Percentiles rank a stretch among this genome's conserved stretches.
Evolutionary conservation across 2,888 invertebrate genomes (phyloP).

Genomic region (Drosophila siamana): DNA sequence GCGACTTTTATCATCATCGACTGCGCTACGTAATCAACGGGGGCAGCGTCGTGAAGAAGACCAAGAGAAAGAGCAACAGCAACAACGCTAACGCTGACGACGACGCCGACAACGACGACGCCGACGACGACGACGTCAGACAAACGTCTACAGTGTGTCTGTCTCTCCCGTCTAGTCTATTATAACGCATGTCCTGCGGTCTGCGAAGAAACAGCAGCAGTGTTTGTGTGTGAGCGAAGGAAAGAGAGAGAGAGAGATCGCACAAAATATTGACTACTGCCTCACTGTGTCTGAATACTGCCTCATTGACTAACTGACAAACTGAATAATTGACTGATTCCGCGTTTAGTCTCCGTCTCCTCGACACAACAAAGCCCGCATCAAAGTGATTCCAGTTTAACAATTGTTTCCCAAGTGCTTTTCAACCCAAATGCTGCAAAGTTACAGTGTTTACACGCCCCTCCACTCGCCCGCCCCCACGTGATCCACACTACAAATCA

Average conservation of each 20-base stretch:
- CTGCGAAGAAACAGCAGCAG: conserved; percentile 1
- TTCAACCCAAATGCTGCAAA: conserved; percentile 38
- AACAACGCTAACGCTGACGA: conserved; percentile 15
- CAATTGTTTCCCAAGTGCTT: conserved; percentile 40
- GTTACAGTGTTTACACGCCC: conserved; percentile 22
- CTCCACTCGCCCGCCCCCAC: neutral
- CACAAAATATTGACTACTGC: conserved; percentile 9
- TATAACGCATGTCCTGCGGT: conserved; percentile 28
- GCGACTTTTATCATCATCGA: conserved; percentile 40
- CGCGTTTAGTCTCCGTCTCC: conserved; percentile 9
- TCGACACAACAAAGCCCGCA: conserved; percentile 27
- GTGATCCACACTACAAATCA: conserved; percentile 15
- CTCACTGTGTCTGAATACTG: conserved; percentile 17
- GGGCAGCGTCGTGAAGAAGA: conserved; percentile 21
- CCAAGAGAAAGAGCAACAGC: conserved; percentile 34
- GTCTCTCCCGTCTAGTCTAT: conserved; percentile 36
- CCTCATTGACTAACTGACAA: conserved; percentile 26
- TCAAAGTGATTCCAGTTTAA: conserved; percentile 34
- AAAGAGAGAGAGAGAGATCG: conserved; percentile 1
- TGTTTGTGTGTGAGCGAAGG: neutral
- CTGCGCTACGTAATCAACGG: conserved; percentile 60
- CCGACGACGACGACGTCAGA: conserved; percentile 28
- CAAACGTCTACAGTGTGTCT: conserved; percentile 57
- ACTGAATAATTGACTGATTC: conserved; percentile 33
- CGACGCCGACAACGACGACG: conserved; percentile 1